These are phyloP conservation scores for Tautogolabrus adspersus DNA, from an alignment of 2,113 vertebrate species.

Conservation along the genomic window DNA sequence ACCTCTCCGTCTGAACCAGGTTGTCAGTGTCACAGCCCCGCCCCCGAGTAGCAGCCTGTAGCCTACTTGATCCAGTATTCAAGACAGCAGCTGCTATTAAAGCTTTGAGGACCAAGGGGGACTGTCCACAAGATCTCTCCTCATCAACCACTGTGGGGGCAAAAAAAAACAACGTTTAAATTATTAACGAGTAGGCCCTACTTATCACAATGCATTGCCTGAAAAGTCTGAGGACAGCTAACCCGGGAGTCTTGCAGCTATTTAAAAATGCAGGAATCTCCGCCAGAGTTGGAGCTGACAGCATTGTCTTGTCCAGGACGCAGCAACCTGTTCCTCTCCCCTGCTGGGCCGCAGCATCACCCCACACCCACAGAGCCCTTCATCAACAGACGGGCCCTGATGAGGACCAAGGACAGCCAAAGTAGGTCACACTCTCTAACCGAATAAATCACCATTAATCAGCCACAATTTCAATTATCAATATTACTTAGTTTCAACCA, in stretches of 20 bases:
- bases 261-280: slow-evolving; percentile 71
- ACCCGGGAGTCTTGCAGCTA: slow-evolving; percentile 65
- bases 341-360: slow-evolving; percentile 70
- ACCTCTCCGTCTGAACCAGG: slow-evolving; percentile 32
- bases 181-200: slow-evolving; percentile 35
- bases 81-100: slow-evolving; percentile 61
- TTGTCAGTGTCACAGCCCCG: slow-evolving; percentile 48
- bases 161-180: neutral
- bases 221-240: slow-evolving; percentile 73
- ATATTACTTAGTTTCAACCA: too few relatives aligned
- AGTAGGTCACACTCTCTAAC: slow-evolving; percentile 67
- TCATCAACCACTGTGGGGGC: slow-evolving; percentile 3
- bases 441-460: neutral
- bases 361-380: slow-evolving; percentile 58
- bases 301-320: slow-evolving; percentile 52
- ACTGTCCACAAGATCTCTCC: slow-evolving; percentile 37
- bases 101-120: slow-evolving; percentile 35
- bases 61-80: slow-evolving; percentile 36
- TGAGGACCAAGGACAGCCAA: slow-evolving; percentile 62
- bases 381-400: slow-evolving; percentile 60
- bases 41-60: slow-evolving; percentile 53
- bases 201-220: slow-evolving; percentile 78
- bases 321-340: slow-evolving; percentile 56
- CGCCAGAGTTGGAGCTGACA: slow-evolving; percentile 62
- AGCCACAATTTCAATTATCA: neutral